Conservation (phyloP, 1,140 invertebrate species). For the Drosophila leontia region DNA sequence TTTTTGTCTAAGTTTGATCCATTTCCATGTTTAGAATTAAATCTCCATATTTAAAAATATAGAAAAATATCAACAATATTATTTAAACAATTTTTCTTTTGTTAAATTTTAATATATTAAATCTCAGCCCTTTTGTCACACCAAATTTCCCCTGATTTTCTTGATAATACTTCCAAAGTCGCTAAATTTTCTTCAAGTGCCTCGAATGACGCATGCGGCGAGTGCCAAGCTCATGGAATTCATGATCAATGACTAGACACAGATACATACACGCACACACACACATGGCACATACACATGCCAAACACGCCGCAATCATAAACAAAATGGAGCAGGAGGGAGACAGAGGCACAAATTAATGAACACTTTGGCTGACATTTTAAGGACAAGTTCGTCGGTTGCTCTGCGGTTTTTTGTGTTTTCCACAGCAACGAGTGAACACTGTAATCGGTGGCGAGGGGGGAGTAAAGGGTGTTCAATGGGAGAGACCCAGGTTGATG, state of each 20-base stretch:
- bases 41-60: neutral
- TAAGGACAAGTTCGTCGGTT: slow-evolving; percentile 79
- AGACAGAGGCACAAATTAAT: slow-evolving; percentile 73
- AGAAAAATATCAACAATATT: neutral
- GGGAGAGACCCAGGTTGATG: slow-evolving; percentile 54
- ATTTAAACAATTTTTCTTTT: neutral
- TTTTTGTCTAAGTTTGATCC: neutral
- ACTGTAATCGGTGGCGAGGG: neutral
- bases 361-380: slow-evolving; percentile 82
- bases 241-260: slow-evolving; percentile 80
- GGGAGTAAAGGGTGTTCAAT: neutral
- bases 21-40: neutral
- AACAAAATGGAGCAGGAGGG: slow-evolving; percentile 51
- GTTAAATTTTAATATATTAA: neutral
- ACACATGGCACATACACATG: neutral
- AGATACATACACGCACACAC: slow-evolving; percentile 43
- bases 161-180: neutral
- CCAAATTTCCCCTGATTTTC: neutral
- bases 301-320: slow-evolving; percentile 53
- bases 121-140: neutral
- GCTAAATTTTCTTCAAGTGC: neutral
- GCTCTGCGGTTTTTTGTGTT: slow-evolving; percentile 39
- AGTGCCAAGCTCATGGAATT: slow-evolving; percentile 79
- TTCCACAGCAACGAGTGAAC: slow-evolving; percentile 1
- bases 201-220: slow-evolving; percentile 72